Evolutionary conservation across 2,113 vertebrate genomes (phyloP), one percentile per base, ranked within the genome.

Genomic region (Porphyrio hochstetteri): DNA sequence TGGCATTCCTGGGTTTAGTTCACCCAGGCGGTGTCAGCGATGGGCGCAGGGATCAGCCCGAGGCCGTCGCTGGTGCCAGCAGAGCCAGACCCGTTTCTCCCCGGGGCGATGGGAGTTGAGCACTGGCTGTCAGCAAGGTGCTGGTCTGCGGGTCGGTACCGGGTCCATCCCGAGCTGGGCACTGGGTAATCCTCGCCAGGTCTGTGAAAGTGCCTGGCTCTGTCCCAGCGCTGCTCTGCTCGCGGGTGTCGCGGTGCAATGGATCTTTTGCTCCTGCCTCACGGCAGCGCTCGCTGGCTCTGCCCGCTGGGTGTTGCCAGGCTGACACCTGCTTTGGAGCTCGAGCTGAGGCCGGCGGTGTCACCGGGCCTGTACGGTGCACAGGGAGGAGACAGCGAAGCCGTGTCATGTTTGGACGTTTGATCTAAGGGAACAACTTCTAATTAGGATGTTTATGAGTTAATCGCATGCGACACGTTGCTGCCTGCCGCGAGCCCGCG

Each of bases 381-480:
- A 75, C 79, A 14, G 13, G 57, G 57, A 57, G 74, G 42, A 71
- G 56, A n/a, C 23, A 20, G 3, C 6, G 35, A 71, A 23, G 3
- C 53, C 36, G 56, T 64, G 48, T 75, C 33, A 1, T 44, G 20
- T 72, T 87, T 69, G 78, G 70, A 28, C 31, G 29, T 80, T 91
- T 77, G 53, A 61, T 82, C 2, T 31, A 64, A 31, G 1, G 3
- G 46, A 82, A 76, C 81, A 84, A 82, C 65, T 89, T 86, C 65
- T 82, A 85, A 91, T 96, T 85, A 74, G 84, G 63, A n/a, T 77
- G 59, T 95, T 96, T 61, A 55, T 65, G 67, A 92, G 82, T 82
- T 93, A 91, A 94, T 86, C 28, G 53, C 68, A 7, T 65, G 85
- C 80, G 90, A 70, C 82, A 82, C 75, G 87, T 85, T 87, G 79